phyloP scores from a whole-genome alignment of 2,113 vertebrate genomes.

The Desmodus rotundus region DNA sequence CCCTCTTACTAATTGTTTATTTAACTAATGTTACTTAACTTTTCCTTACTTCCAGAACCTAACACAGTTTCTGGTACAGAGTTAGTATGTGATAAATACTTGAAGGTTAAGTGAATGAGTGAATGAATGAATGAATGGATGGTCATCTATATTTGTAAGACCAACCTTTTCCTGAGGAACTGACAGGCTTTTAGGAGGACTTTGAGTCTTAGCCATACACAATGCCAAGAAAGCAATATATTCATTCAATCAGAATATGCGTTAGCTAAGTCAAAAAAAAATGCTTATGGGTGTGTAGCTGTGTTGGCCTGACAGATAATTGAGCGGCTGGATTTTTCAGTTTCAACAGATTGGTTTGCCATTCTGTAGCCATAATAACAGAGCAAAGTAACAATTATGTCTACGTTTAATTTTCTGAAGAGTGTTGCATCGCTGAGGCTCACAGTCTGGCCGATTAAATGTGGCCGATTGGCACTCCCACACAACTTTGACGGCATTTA shows the following conservation, averaged over 20 bases:
- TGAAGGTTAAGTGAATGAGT: not conserved
- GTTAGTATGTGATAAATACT: not conserved
- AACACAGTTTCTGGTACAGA: not conserved
- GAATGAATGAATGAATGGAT: not conserved
- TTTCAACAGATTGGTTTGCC: conserved; percentile 73
- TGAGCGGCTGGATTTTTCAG: conserved; percentile 63
- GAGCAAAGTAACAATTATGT: conserved; percentile 64
- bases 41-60: not conserved
- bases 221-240: conserved; percentile 23
- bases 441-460: conserved; percentile 66
- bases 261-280: conserved; percentile 29
- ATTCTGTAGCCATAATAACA: conserved; percentile 74
- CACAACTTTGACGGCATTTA: conserved; percentile 55
- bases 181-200: not conserved
- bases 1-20: not conserved
- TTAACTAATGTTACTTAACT: not conserved
- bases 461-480: conserved; percentile 49
- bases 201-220: not conserved
- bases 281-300: conserved; percentile 49
- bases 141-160: not conserved
- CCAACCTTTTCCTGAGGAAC: not conserved
- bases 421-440: not conserved
- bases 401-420: conserved; percentile 72
- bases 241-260: conserved; percentile 44
- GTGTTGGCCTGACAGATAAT: conserved; percentile 62